Evolutionary conservation across 2,888 invertebrate genomes (phyloP), one percentile per base, ranked within the genome.

Genomic region (Nezara viridula): DNA sequence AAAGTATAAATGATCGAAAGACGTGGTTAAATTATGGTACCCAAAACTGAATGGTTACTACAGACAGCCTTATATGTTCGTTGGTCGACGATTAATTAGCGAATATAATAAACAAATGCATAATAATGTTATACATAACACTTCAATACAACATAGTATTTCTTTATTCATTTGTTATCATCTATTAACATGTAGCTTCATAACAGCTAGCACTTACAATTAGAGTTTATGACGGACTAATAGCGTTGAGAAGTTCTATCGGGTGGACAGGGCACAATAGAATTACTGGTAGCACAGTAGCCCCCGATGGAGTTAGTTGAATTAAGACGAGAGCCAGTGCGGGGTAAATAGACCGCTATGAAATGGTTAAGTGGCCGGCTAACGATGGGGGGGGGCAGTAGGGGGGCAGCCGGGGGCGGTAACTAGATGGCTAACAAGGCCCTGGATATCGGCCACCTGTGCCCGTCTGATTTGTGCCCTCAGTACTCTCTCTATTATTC

Each of bases 401-500:
- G n/a, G n/a, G n/a, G 4, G 81, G 44, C 24, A 4, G n/a, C 81
- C 24, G n/a, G 81, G n/a, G 81, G 24, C 44, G n/a, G 81, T 81
- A 81, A 81, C 81, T 32, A 81, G 81, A 81, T 81, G 81, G 81
- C 81, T 81, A 81, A 81, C 81, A 47, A 81, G 81, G 81, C 81
- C 21, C 3, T 47, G 81, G 81, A 3, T 81, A 81, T 81, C 81
- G 81, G 81, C 81, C 81, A 81, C 81, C 81, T 81, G 81, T 81
- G 81, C 37, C 81, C 81, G 44, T 12, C 81, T 81, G 44, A 81
- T 81, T 81, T 81, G 81, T 81, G 81, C 81, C 37, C 66, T 73
- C 66, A 37, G 6, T 73, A 21, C 32, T 19, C 0, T 7, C 6
- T 1, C 9, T 37, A 73, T 73, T 37, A 73, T 73, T 73, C 66